A percentile compares a stretch with the other conserved stretches of the same genome.
Conservation (phyloP, 1,140 invertebrate genomes). For the Hyposmocoma kahamanoa region DNA sequence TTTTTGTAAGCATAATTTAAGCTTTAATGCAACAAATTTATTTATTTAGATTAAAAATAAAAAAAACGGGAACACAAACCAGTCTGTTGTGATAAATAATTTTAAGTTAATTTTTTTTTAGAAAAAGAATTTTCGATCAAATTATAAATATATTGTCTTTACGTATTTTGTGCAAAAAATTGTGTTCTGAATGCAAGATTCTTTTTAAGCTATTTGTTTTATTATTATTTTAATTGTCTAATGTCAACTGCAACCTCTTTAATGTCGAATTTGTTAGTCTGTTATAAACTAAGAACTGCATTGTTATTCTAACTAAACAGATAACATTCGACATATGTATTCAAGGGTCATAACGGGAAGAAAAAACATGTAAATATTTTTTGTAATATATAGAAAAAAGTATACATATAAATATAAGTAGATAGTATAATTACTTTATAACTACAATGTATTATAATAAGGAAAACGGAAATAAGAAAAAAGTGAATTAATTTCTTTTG, state of each 20-base stretch:
- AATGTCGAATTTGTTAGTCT: constrained; percentile 13
- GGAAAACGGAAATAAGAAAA: constrained; percentile 61
- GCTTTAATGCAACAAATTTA: constrained; percentile 29
- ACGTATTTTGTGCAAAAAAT: constrained; percentile 45
- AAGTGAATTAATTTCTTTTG: constrained; percentile 71
- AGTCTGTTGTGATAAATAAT: constrained; percentile 69
- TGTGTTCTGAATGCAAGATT: constrained; percentile 46
- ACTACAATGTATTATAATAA: constrained; percentile 66
- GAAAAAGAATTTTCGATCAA: constrained; percentile 17
- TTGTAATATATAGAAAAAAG: constrained; percentile 66
- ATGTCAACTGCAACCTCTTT: constrained; percentile 37
- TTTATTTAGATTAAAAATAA: constrained; percentile 26
- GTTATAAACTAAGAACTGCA: constrained; percentile 16
- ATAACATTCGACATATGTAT: constrained; percentile 21
- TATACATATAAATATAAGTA: constrained; percentile 67
- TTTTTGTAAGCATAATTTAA: constrained; percentile 15
- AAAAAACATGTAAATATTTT: constrained; percentile 59
- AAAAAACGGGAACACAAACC: constrained; percentile 52
- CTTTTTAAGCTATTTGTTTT: constrained; percentile 33
- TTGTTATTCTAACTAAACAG: constrained; percentile 13
- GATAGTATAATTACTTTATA: constrained; percentile 67
- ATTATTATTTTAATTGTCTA: constrained; percentile 29
- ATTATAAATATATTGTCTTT: constrained; percentile 34
- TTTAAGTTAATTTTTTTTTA: constrained; percentile 50
- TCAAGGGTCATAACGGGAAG: constrained; percentile 56